These are phyloP conservation scores for Scaptomyza parva DNA, from an alignment of 2,888 invertebrate species.

Conservation along the genomic window DNA sequence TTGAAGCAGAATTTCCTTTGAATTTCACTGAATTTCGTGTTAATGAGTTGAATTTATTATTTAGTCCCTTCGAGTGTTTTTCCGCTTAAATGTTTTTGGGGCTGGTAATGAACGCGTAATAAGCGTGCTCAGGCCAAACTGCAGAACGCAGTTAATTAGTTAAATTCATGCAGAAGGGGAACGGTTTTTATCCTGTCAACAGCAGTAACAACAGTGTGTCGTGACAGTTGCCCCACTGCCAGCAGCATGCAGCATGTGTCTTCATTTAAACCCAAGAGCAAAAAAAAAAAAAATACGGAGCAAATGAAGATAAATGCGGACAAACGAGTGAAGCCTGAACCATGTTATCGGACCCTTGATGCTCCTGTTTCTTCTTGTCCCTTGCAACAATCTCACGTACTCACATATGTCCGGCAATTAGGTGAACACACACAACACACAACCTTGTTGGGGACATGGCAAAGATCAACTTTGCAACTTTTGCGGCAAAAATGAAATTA, in stretches of 20 bases:
- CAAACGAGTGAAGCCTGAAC: slow-evolving; percentile 25
- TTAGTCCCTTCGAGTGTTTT: not conserved
- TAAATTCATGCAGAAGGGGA: not conserved
- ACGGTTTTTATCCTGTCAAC: slow-evolving; percentile 4
- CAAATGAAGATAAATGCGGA: slow-evolving; percentile 70
- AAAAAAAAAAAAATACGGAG: no score
- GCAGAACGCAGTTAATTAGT: slow-evolving; percentile 32
- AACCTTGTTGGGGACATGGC: slow-evolving; percentile 13
- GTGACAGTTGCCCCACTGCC: slow-evolving; percentile 8
- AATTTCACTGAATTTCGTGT: not conserved
- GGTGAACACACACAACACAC: slow-evolving; percentile 26
- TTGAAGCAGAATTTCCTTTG: not conserved
- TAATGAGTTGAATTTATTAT: slow-evolving; percentile 3
- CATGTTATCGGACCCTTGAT: slow-evolving; percentile 27
- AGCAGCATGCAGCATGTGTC: slow-evolving; percentile 59
- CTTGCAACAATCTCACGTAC: slow-evolving; percentile 25
- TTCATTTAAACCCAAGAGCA: slow-evolving; percentile 45
- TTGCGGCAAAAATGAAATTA: slow-evolving; percentile 67
- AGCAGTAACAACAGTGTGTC: slow-evolving; percentile 12
- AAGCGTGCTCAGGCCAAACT: slow-evolving; percentile 1
- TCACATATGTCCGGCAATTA: slow-evolving; percentile 36
- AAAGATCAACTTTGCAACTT: slow-evolving; percentile 59
- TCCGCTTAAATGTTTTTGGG: not conserved
- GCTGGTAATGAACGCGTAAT: not conserved
- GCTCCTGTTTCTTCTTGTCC: not conserved